These are phyloP conservation scores for Drosophila infuscata DNA, from an alignment of 2,888 invertebrate genomes.

Conservation along the genomic window DNA sequence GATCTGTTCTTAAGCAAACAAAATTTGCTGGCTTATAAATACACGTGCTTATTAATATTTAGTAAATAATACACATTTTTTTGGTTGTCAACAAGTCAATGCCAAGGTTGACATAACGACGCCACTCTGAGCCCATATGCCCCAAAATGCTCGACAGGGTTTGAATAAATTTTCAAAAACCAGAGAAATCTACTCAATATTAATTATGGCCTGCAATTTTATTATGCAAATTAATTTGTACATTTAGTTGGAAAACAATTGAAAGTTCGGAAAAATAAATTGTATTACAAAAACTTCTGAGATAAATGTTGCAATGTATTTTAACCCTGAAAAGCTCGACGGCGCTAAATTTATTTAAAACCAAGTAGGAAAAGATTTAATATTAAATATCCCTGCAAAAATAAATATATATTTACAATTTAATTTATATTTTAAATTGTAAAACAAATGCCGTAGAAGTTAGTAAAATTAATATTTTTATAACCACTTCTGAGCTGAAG, in stretches of 20 bases:
- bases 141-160: not conserved
- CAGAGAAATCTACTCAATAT: not conserved
- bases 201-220: not conserved
- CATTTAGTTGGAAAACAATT: not conserved
- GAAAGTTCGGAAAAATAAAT: not conserved
- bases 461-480: not conserved
- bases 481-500: not conserved
- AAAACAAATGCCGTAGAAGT: not conserved
- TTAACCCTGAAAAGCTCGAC: not conserved
- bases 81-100: slow-evolving; percentile 47
- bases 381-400: not conserved
- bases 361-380: not conserved
- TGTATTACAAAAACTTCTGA: not conserved
- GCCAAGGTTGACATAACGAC: slow-evolving; percentile 39
- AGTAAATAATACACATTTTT: slow-evolving; percentile 20
- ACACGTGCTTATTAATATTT: slow-evolving; percentile 47
- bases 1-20: slow-evolving; percentile 65
- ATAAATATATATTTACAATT: not conserved
- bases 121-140: slow-evolving; percentile 14
- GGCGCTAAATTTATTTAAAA: slow-evolving; percentile 15
- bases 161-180: slow-evolving; percentile 11
- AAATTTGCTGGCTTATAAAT: slow-evolving; percentile 48
- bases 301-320: not conserved
- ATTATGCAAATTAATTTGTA: not conserved
- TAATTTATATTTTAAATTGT: not conserved